phyloP scores from a whole-genome alignment of 2,113 vertebrate species.

The Gymnorhina tibicen region DNA sequence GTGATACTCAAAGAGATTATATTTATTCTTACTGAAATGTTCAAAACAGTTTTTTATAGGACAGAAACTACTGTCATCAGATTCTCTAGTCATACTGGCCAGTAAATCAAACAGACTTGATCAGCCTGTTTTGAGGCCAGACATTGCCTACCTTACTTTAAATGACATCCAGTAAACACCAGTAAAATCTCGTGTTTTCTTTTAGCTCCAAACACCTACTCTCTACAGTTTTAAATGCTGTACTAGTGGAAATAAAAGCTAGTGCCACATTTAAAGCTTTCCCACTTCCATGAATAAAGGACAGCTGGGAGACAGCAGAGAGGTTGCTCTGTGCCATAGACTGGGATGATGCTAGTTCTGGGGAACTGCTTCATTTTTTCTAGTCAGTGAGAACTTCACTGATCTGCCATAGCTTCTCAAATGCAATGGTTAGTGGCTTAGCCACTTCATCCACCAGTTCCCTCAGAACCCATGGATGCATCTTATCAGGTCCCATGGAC shows the following conservation, averaged over 20 bases:
- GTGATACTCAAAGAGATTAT: not conserved
- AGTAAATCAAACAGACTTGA: not conserved
- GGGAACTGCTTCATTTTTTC: not conserved
- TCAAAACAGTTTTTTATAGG: not conserved
- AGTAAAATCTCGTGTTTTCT: not conserved
- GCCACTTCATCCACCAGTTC: not conserved
- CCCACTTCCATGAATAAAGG: not conserved
- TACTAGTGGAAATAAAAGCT: not conserved
- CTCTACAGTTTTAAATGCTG: not conserved
- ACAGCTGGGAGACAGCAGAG: not conserved
- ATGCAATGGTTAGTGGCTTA: not conserved
- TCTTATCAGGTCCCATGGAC: not conserved
- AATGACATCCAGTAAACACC: not conserved
- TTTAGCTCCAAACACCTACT: not conserved
- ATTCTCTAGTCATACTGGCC: not conserved
- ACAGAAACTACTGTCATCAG: not conserved
- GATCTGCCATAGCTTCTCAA: not conserved
- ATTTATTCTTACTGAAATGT: not conserved
- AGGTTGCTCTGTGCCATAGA: not conserved
- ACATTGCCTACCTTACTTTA: not conserved
- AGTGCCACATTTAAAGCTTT: not conserved
- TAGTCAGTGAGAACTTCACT: not conserved
- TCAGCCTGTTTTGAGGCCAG: not conserved
- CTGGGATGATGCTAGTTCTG: not conserved
- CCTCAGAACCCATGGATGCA: not conserved